A percentile compares a stretch with the other conserved stretches of the same genome.
Conservation (phyloP, 2,113 vertebrate species). For the Microcebus griseorufus region DNA sequence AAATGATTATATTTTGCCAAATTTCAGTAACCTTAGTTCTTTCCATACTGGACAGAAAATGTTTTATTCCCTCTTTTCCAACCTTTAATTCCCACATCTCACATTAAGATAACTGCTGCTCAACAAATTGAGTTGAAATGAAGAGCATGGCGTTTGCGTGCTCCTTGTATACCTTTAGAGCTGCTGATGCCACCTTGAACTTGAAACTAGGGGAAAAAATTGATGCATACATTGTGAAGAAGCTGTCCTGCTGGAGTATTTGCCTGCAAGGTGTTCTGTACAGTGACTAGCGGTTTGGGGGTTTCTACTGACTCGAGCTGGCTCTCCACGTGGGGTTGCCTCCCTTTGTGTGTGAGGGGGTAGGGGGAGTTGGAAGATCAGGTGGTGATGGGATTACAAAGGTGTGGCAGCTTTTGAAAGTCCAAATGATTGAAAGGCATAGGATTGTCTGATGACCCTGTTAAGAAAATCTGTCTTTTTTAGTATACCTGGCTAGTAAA, state of each 20-base stretch:
- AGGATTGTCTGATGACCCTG: background rate
- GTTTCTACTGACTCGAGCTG: background rate
- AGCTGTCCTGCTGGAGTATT: background rate
- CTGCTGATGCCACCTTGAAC: background rate
- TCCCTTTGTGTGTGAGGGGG: too few relatives aligned
- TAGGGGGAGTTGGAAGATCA: rapidly evolving
- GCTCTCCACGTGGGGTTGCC: background rate
- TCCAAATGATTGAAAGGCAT: background rate
- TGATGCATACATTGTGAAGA: background rate
- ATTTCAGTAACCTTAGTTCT: conserved; percentile 20
- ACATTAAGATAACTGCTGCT: background rate
- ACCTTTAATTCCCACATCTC: background rate
- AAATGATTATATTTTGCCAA: background rate
- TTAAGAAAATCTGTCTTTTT: background rate
- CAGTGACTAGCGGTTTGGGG: background rate
- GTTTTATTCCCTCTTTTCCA: background rate
- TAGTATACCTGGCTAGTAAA: background rate
- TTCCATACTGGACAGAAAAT: background rate
- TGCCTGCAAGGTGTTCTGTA: background rate
- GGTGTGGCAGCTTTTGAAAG: background rate
- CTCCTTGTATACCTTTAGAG: background rate
- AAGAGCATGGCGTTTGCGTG: background rate
- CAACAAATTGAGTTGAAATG: background rate
- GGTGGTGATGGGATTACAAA: background rate
- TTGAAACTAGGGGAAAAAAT: conserved; percentile 15